Evolutionary conservation across 2,888 invertebrate species (phyloP).

Genomic region (Bibio marci): DNA sequence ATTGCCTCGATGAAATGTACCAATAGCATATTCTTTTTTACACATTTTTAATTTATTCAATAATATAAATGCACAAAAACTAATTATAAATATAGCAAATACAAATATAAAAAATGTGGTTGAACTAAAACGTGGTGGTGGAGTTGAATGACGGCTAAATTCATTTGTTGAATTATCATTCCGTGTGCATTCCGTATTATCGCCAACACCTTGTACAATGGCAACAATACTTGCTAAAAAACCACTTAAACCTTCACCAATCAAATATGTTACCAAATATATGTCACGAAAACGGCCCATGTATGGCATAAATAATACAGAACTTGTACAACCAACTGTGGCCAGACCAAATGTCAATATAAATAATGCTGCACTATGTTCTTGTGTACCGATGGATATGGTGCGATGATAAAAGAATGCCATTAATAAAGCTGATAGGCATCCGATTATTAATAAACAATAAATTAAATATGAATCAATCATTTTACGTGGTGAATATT

Average conservation of each 20-base stretch:
- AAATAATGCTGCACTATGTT: slow-evolving; percentile 41
- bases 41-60: slow-evolving; percentile 30
- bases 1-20: slow-evolving; percentile 23
- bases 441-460: slow-evolving; percentile 34
- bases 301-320: slow-evolving; percentile 73
- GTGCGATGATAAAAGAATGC: slow-evolving; percentile 42
- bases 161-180: slow-evolving; percentile 16
- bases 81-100: slow-evolving; percentile 41
- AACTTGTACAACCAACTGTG: slow-evolving; percentile 41
- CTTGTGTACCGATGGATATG: slow-evolving; percentile 30
- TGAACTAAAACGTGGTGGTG: slow-evolving; percentile 44
- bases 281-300: slow-evolving; percentile 54
- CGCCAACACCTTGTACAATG: slow-evolving; percentile 63
- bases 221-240: slow-evolving; percentile 64
- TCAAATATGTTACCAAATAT: slow-evolving; percentile 65
- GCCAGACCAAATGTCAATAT: slow-evolving; percentile 47
- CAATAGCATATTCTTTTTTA: slow-evolving; percentile 22
- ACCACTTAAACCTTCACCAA: slow-evolving; percentile 69
- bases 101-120: slow-evolving; percentile 47
- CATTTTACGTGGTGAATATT: slow-evolving; percentile 27
- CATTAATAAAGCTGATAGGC: slow-evolving; percentile 37
- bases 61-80: slow-evolving; percentile 44
- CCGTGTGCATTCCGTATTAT: slow-evolving; percentile 37
- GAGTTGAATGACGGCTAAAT: slow-evolving; percentile 25
- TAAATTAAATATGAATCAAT: slow-evolving; percentile 38